Percentiles rank a stretch among this genome's conserved stretches.
Evolutionary conservation across 2,888 invertebrate genomes (phyloP).

Genomic region (Sabellastarte sp.): DNA sequence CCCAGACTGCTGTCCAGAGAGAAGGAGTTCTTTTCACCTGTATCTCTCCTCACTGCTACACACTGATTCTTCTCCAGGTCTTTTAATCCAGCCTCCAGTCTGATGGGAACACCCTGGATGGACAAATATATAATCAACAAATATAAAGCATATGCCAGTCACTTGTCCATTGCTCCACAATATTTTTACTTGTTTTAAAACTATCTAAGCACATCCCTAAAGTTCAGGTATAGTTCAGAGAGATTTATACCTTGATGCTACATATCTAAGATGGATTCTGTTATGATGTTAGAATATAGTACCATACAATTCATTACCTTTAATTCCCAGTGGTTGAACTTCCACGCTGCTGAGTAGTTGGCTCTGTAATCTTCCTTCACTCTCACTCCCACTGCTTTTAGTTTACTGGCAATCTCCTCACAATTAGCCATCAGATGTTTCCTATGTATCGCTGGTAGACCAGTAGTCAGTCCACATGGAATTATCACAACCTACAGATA

Average conservation of each 20-base stretch:
- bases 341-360: constrained; percentile 99
- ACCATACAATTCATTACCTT: too few species aligned
- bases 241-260: too few species aligned
- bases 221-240: too few species aligned
- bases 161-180: too few species aligned
- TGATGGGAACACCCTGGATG: constrained; percentile 78
- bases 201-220: too few species aligned
- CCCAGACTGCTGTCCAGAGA: constrained; percentile 64
- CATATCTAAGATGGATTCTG: too few species aligned
- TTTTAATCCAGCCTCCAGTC: constrained; percentile 92
- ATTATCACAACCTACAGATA: constrained; percentile 73
- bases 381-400: constrained; percentile 67
- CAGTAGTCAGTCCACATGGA: constrained; percentile 92
- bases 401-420: constrained; percentile 68
- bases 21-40: constrained; percentile 76
- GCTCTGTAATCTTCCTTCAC: constrained; percentile 85
- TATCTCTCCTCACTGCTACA: constrained; percentile 86
- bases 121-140: too few species aligned
- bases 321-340: constrained; percentile 96
- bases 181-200: too few species aligned
- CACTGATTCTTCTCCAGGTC: constrained; percentile 84
- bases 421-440: constrained; percentile 70
- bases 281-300: too few species aligned
- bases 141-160: too few species aligned
- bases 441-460: constrained; percentile 72